Evolutionary conservation across 2,888 invertebrate genomes (phyloP), one percentile per base, ranked within the genome.

Genomic region (Ypsolopha sequella): DNA sequence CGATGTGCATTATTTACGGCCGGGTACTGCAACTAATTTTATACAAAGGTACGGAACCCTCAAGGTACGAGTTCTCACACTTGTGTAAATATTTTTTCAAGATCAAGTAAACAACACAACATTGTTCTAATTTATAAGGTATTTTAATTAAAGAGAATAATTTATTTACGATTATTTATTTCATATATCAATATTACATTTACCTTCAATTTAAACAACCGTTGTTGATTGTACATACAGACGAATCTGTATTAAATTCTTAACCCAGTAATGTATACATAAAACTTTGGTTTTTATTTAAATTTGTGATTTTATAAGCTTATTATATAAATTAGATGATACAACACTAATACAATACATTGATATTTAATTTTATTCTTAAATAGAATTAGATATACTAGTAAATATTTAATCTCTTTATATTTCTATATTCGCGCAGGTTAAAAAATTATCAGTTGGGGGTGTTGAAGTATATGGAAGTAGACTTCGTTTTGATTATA

Each of bases 121-220:
- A 34, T 24, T 6, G 24, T 33, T 33, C 24, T 33, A 9, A 45
- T 34, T 8, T 45, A 10, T n/a, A 34, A 6, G 45, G 34, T 34
- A 33, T 34, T 1, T 33, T 33, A 43, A 49, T 39, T 39, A 50
- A 50, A 41, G 11, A 41, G 9, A 36, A 34, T 13, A 7, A 24
- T 46, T 55, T 66, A 63, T 67, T 62, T 78, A 75, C 67, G 70
- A 74, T 79, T 72, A 79, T 80, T 81, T 80, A 80, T 79, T 79
- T 67, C 61, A 71, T 70, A 73, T 73, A 59, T 71, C 60, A 73
- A 73, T 75, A 76, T 68, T 65, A 74, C 65, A 57, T 58, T 68
- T 60, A 64, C 4, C 24, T 24, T 24, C 24, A 24, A 24, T 65
- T 66, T 67, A 68, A 70, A 75, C 74, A 76, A 75, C 73, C 72